These are phyloP conservation scores for Megamerina dolium DNA, from an alignment of 2,888 invertebrate genomes.

Conservation along the genomic window DNA sequence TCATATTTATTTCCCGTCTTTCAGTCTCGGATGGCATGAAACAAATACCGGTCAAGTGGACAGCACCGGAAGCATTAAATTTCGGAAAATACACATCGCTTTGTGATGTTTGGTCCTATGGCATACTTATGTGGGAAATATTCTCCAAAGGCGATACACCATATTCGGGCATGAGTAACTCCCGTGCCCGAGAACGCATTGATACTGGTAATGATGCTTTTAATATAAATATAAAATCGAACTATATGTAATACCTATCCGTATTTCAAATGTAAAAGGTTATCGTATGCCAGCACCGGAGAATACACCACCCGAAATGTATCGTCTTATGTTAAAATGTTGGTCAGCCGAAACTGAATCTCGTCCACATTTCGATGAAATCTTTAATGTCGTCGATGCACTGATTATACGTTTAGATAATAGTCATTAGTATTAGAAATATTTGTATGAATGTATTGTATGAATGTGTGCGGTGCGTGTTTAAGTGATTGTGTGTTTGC, in stretches of 20 bases:
- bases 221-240: not conserved
- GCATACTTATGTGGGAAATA: conserved; percentile 94
- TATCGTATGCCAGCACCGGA: conserved; percentile 91
- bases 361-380: conserved; percentile 87
- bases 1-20: not conserved
- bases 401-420: conserved; percentile 49
- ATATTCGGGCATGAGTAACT: conserved; percentile 89
- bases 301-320: conserved; percentile 81
- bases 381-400: conserved; percentile 71
- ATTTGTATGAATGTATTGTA: not conserved
- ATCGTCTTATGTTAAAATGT: conserved; percentile 83
- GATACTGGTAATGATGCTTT: conserved; percentile 85
- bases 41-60: conserved; percentile 98
- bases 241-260: too few relatives aligned
- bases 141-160: conserved; percentile 91
- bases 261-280: too few relatives aligned
- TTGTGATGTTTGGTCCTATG: conserved; percentile 97
- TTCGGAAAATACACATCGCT: conserved; percentile 94
- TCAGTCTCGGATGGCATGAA: conserved; percentile 93
- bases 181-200: conserved; percentile 87
- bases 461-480: too few relatives aligned
- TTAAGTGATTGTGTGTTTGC: conserved; percentile 8
- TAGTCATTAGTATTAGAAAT: conserved; percentile 29
- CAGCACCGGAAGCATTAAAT: conserved; percentile 92
- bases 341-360: conserved; percentile 92